Evolutionary conservation across 2,888 invertebrate genomes (phyloP), one percentile per base, ranked within the genome.

Genomic region (Pteria penguin): DNA sequence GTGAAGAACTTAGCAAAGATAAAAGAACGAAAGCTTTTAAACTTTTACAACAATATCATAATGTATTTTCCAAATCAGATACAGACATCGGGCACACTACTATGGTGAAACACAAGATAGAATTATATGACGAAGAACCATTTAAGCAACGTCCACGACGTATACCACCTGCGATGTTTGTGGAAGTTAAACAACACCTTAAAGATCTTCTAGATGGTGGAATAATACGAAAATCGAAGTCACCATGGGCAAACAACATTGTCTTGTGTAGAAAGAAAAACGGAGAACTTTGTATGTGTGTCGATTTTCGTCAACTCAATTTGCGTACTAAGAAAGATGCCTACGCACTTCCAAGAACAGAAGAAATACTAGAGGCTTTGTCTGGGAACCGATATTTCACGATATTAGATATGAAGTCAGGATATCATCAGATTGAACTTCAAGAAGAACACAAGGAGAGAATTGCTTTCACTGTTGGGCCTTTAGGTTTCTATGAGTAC

Each of bases 401-500:
- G 4, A 24, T 55, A n/a, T 22, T 55, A 22, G 55, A 55, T 24
- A 55, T 55, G 55, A 55, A 55, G 24, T 22, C 22, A 4, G 55
- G 55, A 18, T 55, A 55, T 55, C 55, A 55, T 55, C n/a, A 55
- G 22, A 24, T 55, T 22, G 55, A 55, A 55, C 4, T 55, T 55
- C 22, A n/a, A n/a, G 18, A 4, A 55, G 55, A 55, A 55, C n/a
- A 55, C 55, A 55, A 18, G 24, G 4, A 55, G 24, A n/a, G 55
- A n/a, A 55, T 24, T 18, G 55, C 55, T 55, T 55, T 55, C n/a
- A 55, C 55, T 55, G 55, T 55, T 24, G 55, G 55, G 55, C 55
- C 55, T 4, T 24, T 55, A 22, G 55, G 55, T 24, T 55, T 55
- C 55, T 55, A 55, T 18, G 55, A 55, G 29, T 61, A n/a, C 27